Evolutionary conservation across 2,888 invertebrate species (phyloP), one percentile per base, ranked within the genome.

Genomic region (Eurytoma adleriae): DNA sequence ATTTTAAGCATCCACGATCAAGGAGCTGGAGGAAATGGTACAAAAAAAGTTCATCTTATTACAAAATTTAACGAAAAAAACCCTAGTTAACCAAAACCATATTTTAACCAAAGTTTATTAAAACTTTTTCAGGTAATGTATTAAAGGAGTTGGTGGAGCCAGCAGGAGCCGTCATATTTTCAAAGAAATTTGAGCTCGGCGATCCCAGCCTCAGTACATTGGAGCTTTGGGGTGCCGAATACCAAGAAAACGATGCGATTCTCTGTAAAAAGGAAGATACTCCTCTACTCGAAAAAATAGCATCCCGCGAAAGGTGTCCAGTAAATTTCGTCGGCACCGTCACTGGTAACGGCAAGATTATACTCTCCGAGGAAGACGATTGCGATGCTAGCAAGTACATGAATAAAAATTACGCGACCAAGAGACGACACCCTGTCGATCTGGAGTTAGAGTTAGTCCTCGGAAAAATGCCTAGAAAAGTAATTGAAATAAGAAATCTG

Each of bases 161-260:
- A 0, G 94, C 95, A 4, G 99, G 99, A 0, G 99, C 98, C 0
- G 93, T 97, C 0, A 97, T 99, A 81, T 96, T 96, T 87, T 95
- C 96, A 0, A 94, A 95, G 81, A 94, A 94, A 87, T 98, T 98
- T 89, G 95, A 96, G 83, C 92, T 99, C 48, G 99, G 99, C 0
- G 99, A 99, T 92, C 96, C 97, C 0, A 99, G 98, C 3, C 95
- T 99, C 74, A 98, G 96, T 74, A 95, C 96, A 0, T 91, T 99
- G 80, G 99, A 99, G 89, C 91, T 99, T 1, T 99, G 99, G 99
- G 99, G 98, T 0, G 99, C 99, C 0, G 99, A 99, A 90, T 99
- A 99, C 90, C 99, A 99, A 90, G 98, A 99, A 91, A 98, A 96
- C 85, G 95, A 99, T 88, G 99, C 99, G 0, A 92, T 98, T 82